Evolutionary conservation across 2,797 vertebrate genomes (phyloP).

Genomic region (Salarias fasciatus): DNA sequence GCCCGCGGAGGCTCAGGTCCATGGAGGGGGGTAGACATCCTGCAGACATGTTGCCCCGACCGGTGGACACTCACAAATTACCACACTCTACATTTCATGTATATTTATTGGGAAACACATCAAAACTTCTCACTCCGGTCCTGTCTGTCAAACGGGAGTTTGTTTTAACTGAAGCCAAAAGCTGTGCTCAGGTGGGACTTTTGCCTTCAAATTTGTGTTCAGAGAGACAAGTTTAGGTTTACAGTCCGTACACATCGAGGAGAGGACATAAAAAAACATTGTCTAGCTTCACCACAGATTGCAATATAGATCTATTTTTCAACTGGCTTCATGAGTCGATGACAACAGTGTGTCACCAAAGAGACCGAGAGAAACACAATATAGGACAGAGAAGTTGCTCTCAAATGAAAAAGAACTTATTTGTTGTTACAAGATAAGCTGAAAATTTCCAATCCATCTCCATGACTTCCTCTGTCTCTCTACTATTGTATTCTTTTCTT

Average conservation of each 20-base stretch:
- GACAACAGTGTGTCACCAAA: constrained; percentile 32
- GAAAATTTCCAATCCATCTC: constrained; percentile 69
- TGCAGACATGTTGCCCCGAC: constrained; percentile 56
- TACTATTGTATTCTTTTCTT: constrained; percentile 44
- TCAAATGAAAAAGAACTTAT: constrained; percentile 61
- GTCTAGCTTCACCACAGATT: constrained; percentile 9
- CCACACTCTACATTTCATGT: constrained; percentile 64
- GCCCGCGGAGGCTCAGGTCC: constrained; percentile 67
- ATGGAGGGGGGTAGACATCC: constrained; percentile 57
- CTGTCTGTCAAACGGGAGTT: constrained; percentile 6
- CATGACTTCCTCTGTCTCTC: constrained; percentile 67
- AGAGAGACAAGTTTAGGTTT: neutral
- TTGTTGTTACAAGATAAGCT: constrained; percentile 63
- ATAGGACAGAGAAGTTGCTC: constrained; percentile 39
- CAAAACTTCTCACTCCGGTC: constrained; percentile 40
- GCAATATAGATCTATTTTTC: constrained; percentile 15
- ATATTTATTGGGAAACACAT: constrained; percentile 58
- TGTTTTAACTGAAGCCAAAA: neutral
- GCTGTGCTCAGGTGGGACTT: constrained; percentile 6
- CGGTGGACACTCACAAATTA: constrained; percentile 64
- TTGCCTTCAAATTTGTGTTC: neutral
- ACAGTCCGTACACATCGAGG: neutral
- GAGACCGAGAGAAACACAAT: constrained; percentile 17
- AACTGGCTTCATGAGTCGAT: constrained; percentile 12
- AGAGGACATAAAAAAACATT: neutral